phyloP scores from a whole-genome alignment of 2,797 vertebrate genomes.

The Bryconaethiops microstoma region DNA sequence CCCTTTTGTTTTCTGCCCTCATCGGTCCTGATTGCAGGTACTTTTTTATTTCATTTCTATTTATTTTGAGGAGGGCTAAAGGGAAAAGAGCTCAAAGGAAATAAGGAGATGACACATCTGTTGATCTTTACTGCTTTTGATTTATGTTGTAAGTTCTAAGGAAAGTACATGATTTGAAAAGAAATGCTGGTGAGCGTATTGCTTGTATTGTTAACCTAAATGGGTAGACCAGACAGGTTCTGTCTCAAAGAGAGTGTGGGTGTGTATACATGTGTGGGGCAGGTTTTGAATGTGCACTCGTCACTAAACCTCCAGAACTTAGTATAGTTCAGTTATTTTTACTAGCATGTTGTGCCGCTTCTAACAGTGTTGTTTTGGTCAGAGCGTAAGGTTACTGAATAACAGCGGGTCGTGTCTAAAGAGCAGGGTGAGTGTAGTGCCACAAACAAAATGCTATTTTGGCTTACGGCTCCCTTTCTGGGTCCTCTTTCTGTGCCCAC shows the following conservation, averaged over 20 bases:
- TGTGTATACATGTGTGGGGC: constrained; percentile 66
- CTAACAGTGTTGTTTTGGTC: constrained; percentile 48
- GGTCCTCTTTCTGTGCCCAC: constrained; percentile 50
- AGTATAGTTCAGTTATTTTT: constrained; percentile 66
- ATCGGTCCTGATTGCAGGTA: not conserved
- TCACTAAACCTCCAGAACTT: constrained; percentile 53
- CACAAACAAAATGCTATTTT: constrained; percentile 64
- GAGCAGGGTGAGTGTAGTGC: constrained; percentile 57
- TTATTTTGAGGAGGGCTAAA: not conserved
- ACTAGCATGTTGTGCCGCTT: constrained; percentile 62
- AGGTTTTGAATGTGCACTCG: not conserved
- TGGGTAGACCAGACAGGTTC: constrained; percentile 60
- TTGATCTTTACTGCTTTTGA: not conserved
- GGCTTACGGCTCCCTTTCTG: constrained; percentile 46
- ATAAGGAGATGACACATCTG: not conserved
- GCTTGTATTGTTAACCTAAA: constrained; percentile 10
- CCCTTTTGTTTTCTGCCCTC: not conserved
- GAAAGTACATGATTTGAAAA: not conserved
- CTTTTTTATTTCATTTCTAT: not conserved
- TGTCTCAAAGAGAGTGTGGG: constrained; percentile 60
- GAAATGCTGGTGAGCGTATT: constrained; percentile 29
- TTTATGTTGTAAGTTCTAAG: not conserved
- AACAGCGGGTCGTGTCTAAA: constrained; percentile 63
- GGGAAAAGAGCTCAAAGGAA: not conserved
- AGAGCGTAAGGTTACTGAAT: constrained; percentile 50